These are phyloP conservation scores for Synanthedon myopaeformis DNA, from an alignment of 2,888 invertebrate genomes.

Conservation along the genomic window DNA sequence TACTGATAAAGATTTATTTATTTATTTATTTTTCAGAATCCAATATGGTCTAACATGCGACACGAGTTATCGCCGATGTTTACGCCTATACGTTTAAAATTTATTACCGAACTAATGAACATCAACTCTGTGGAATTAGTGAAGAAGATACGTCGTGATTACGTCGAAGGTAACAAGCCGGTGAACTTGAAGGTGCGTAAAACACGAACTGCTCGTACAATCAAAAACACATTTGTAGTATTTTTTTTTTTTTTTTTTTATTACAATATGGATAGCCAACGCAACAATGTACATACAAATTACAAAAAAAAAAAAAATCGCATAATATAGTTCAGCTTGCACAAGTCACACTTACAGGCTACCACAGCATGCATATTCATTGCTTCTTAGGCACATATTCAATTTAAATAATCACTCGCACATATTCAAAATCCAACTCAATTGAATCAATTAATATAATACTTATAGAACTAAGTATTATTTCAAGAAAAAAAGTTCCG, in stretches of 20 bases:
- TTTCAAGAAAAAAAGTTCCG: too few relatives aligned
- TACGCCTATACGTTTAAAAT: constrained; percentile 32
- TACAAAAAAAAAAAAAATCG: too few relatives aligned
- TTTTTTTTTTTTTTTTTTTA: too few relatives aligned
- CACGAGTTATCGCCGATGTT: constrained; percentile 44
- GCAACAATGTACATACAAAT: too few relatives aligned
- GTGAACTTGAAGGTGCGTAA: constrained; percentile 40
- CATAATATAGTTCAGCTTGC: too few relatives aligned
- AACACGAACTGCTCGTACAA: background rate
- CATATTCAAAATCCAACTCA: too few relatives aligned
- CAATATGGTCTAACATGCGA: constrained; percentile 37
- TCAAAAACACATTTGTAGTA: background rate
- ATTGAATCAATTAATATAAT: background rate
- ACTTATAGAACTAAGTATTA: too few relatives aligned
- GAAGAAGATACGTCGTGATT: constrained; percentile 32
- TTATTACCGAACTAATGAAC: constrained; percentile 46
- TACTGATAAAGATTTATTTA: background rate
- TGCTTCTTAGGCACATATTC: too few relatives aligned
- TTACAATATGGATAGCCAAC: too few relatives aligned
- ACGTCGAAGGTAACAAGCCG: constrained; percentile 25
- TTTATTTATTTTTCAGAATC: constrained; percentile 25
- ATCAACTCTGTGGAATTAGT: constrained; percentile 36
- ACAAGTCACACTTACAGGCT: too few relatives aligned
- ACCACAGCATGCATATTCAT: too few relatives aligned
- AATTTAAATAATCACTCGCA: too few relatives aligned